Evolutionary conservation across 2,113 vertebrate genomes (phyloP), one percentile per base, ranked within the genome.

Genomic region (Ginglymostoma cirratum): DNA sequence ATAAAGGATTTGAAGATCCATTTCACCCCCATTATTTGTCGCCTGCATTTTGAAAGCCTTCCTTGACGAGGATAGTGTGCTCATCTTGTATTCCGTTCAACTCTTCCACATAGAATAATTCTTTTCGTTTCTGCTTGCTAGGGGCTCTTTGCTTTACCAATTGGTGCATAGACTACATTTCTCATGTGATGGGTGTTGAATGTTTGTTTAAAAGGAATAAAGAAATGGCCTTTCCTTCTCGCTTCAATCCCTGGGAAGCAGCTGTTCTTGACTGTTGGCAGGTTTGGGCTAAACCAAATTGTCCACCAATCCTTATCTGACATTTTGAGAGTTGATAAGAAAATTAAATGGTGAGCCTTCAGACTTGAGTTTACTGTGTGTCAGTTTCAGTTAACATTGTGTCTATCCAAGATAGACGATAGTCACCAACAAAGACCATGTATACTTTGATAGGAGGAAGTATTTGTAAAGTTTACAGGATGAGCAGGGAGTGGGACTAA

Each of bases 81-180:
- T 94, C n/a, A 94, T 70, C 69, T 42, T 70, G 92, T 69, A 67
- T 94, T 42, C 92, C 66, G 45, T 19, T 70, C 65, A 94, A 42
- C 92, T 45, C 15, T n/a, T 70, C 21, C n/a, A 45, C 66, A 70
- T 42, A 23, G 65, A 94, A 67, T 94, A 94, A 23, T 45, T 94
- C 34, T 94, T 94, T 65, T 7, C 12, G 17, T 8, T 94, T 24
- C 92, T 70, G 7, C 21, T 45, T 66, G 66, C 90, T n/a, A 42
- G 8, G 92, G 66, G 23, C 6, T 69, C 38, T 70, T 69, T 5
- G n/a, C 3, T 94, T 94, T 70, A 21, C 92, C 69, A 94, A 94
- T 94, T 94, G 92, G 14, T 61, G 87, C 87, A 65, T 15, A 66
- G 66, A 70, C 6, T 94, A 66, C 42, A 69, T 94, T 69, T 21